A percentile compares a stretch with the other conserved stretches of the same genome.
phyloP scores from a whole-genome alignment of 2,113 vertebrate species.

The Ondatra zibethicus region DNA sequence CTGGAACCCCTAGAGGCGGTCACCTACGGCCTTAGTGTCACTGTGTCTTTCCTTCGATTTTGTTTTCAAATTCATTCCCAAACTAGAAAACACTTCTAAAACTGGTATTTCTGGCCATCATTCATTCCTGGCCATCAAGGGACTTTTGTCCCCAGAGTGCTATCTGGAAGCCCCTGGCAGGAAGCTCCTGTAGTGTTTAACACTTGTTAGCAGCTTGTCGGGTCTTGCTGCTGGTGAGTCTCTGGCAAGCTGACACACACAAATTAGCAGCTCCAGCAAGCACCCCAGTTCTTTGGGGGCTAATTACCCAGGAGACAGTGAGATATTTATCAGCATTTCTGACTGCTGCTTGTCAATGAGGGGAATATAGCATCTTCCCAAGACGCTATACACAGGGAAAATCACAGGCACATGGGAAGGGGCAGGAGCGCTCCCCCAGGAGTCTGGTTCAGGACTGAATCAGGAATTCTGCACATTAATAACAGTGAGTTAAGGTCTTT shows the following conservation, averaged over 20 bases:
- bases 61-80: not conserved
- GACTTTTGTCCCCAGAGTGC: not conserved
- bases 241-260: not conserved
- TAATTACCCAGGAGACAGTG: not conserved
- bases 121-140: not conserved
- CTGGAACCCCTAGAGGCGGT: slow-evolving; percentile 33
- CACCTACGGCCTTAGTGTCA: not conserved
- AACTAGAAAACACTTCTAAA: not conserved
- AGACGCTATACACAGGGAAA: not conserved
- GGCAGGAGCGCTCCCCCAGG: not conserved
- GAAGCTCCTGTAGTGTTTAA: not conserved
- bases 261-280: not conserved
- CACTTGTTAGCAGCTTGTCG: slow-evolving; percentile 30
- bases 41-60: not conserved
- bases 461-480: not conserved
- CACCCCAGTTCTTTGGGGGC: slow-evolving; percentile 8
- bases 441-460: not conserved
- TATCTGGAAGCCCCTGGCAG: not conserved
- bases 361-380: not conserved
- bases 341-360: not conserved
- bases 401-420: not conserved
- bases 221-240: not conserved
- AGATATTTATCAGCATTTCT: slow-evolving; percentile 37
- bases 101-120: not conserved
- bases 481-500: not conserved